These are phyloP conservation scores for Nemopilema nomurai DNA, from an alignment of 30 jellyfish, hydroid and myxozoan species.

Conservation along the genomic window DNA sequence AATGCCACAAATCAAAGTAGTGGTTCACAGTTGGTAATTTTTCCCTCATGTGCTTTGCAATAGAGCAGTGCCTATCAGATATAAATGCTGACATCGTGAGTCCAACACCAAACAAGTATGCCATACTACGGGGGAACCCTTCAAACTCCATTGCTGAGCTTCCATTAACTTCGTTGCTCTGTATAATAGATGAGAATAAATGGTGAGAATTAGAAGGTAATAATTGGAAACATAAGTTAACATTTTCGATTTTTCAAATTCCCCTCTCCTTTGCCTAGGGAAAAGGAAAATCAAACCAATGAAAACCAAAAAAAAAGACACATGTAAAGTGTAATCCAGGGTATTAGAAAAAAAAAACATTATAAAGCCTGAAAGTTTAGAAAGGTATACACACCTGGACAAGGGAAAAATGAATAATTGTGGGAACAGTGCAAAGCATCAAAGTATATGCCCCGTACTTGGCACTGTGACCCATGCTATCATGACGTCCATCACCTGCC, in stretches of 20 bases:
- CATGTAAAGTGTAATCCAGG: not conserved
- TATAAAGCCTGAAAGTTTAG: not conserved
- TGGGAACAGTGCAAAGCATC: not conserved
- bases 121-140: conserved; percentile 10
- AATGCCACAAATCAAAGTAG: conserved; percentile 2
- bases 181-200: not conserved
- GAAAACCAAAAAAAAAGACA: not conserved
- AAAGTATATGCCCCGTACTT: conserved; percentile 25
- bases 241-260: not conserved
- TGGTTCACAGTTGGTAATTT: not conserved
- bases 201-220: not conserved
- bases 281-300: not conserved
- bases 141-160: conserved; percentile 24
- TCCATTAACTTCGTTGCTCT: conserved; percentile 11
- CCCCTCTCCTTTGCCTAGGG: not conserved
- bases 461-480: conserved; percentile 43
- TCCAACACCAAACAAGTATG: conserved; percentile 2
- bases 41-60: conserved; percentile 18
- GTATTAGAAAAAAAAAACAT: not conserved
- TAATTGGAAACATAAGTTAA: not conserved
- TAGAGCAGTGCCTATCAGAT: conserved; percentile 3
- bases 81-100: not conserved
- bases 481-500: conserved; percentile 51
- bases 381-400: conserved; percentile 13
- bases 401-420: conserved; percentile 3